Evolutionary conservation across 2,888 invertebrate species (phyloP).

Genomic region (Eledone cirrhosa): DNA sequence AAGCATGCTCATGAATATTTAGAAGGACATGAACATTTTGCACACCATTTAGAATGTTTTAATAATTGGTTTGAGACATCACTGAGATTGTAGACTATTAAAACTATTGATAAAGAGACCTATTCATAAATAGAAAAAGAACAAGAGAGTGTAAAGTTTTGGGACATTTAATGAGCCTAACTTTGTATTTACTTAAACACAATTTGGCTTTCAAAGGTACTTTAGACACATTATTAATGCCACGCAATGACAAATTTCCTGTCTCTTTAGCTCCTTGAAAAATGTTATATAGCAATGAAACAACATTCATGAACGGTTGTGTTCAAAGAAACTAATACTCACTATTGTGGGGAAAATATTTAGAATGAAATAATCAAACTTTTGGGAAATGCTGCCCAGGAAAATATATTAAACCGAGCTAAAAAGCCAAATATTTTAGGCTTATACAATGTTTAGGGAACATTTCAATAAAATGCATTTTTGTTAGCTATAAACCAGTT

Average conservation of each 20-base stretch:
- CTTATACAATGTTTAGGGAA: too few species aligned
- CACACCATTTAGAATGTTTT: neutral
- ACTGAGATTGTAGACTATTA: neutral
- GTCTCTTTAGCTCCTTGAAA: neutral
- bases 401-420: too few species aligned
- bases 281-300: neutral
- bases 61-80: neutral
- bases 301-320: neutral
- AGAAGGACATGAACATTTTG: neutral
- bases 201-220: neutral
- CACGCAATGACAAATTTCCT: neutral
- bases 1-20: constrained; percentile 11
- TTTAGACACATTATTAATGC: neutral
- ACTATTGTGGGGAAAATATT: too few species aligned
- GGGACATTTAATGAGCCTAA: neutral
- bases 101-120: neutral
- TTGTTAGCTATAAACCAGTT: too few species aligned
- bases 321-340: too few species aligned
- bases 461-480: too few species aligned
- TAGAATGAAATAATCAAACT: too few species aligned
- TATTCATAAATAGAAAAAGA: neutral
- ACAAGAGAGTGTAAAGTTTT: neutral
- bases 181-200: neutral
- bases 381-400: too few species aligned
- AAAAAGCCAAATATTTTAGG: too few species aligned